A percentile compares a stretch with the other conserved stretches of the same genome.
These are phyloP conservation scores for Chrysaora quinquecirrha DNA, from an alignment of 30 jellyfish, hydroid and myxozoan species.

Conservation along the genomic window DNA sequence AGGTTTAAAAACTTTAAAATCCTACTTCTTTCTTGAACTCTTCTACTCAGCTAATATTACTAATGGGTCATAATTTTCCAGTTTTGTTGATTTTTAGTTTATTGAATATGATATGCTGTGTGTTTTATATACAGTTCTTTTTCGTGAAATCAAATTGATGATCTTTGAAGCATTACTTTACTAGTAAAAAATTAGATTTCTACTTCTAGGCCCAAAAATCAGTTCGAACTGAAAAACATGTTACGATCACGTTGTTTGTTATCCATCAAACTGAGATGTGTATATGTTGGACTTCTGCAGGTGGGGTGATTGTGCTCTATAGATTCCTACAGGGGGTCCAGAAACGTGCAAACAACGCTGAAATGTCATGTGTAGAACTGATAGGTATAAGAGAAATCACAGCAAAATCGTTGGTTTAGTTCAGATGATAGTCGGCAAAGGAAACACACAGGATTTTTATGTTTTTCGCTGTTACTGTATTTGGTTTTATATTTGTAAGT, in stretches of 20 bases:
- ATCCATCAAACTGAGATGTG: neutral
- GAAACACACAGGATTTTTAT: neutral
- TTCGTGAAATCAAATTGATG: too few relatives aligned
- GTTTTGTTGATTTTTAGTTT: too few relatives aligned
- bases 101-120: too few relatives aligned
- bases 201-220: too few relatives aligned
- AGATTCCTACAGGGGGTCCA: conserved; percentile 18
- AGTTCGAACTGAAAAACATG: too few relatives aligned
- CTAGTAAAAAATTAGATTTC: too few relatives aligned
- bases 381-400: neutral
- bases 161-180: too few relatives aligned
- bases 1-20: too few relatives aligned
- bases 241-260: neutral
- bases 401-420: neutral
- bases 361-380: neutral
- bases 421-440: neutral
- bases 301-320: neutral
- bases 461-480: neutral
- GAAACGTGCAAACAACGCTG: conserved; percentile 1
- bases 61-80: too few relatives aligned
- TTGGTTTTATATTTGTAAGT: neutral
- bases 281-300: neutral
- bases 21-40: too few relatives aligned
- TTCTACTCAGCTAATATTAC: too few relatives aligned
- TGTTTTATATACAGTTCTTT: too few relatives aligned